Conservation (phyloP, 2,113 vertebrate species). For the Ophthalmolycus amberensis region DNA sequence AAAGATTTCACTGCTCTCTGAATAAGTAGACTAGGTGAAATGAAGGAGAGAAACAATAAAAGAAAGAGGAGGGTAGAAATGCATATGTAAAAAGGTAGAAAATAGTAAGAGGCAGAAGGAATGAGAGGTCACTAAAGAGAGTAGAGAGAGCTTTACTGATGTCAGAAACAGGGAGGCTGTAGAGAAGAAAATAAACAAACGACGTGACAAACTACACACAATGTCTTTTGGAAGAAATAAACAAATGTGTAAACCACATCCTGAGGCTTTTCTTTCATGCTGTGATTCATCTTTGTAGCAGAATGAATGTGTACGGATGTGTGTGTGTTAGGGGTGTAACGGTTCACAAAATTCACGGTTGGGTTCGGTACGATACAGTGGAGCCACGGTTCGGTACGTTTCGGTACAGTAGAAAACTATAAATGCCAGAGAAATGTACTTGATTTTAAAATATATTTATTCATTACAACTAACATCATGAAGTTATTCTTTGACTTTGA, state of each 20-base stretch:
- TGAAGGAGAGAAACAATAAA: not conserved
- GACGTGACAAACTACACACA: conserved; percentile 25
- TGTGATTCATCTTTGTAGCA: conserved; percentile 8
- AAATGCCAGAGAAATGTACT: no score
- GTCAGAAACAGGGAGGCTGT: not conserved
- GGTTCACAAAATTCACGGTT: no score
- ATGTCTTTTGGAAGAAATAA: conserved; percentile 24
- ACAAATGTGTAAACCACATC: conserved; percentile 37
- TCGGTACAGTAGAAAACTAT: no score
- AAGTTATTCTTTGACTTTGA: no score
- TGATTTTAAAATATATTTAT: no score
- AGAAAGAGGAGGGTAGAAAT: not conserved
- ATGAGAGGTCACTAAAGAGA: not conserved
- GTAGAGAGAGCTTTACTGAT: not conserved
- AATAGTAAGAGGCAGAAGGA: not conserved
- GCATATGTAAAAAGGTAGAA: not conserved
- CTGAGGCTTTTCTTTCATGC: conserved; percentile 22
- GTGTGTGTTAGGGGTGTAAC: no score
- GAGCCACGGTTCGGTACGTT: no score
- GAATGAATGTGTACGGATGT: conserved; percentile 31
- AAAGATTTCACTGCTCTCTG: not conserved
- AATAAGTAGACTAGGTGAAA: conserved; percentile 26
- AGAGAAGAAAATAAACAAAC: not conserved
- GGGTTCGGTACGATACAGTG: no score
- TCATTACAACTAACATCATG: no score